Evolutionary conservation across 30 jellyfish, hydroid and myxozoan genomes (phyloP).

Genomic region (Mastigias papua): DNA sequence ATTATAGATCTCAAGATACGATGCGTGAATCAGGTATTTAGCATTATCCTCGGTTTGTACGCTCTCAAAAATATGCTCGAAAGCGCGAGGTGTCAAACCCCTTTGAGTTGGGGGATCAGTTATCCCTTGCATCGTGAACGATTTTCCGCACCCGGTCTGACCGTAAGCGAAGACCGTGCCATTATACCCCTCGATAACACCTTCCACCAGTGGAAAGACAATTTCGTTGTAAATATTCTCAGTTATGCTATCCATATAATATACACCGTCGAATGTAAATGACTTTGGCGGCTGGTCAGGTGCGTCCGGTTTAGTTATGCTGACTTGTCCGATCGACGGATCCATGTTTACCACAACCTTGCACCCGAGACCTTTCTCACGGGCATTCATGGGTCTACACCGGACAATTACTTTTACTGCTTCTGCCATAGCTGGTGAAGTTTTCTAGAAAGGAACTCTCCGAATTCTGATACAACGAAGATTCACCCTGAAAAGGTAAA

Average conservation of each 20-base stretch:
- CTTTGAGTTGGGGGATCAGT: constrained; percentile 98
- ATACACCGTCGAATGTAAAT: constrained; percentile 96
- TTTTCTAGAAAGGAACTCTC: neutral
- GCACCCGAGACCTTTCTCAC: constrained; percentile 89
- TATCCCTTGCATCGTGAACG: constrained; percentile 98
- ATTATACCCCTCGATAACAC: constrained; percentile 96
- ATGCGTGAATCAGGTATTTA: constrained; percentile 89
- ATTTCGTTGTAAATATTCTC: constrained; percentile 94
- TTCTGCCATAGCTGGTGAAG: constrained; percentile 73
- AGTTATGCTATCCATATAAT: constrained; percentile 87
- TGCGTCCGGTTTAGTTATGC: constrained; percentile 82
- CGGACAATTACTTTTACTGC: constrained; percentile 95
- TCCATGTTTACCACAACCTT: constrained; percentile 88
- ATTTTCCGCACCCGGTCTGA: constrained; percentile 98
- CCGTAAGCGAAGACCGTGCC: constrained; percentile 99
- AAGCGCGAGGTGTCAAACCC: constrained; percentile 98
- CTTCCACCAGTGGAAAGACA: constrained; percentile 94
- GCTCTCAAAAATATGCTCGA: constrained; percentile 98
- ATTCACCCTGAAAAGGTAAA: neutral
- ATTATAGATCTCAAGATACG: constrained; percentile 93
- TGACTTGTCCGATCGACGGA: constrained; percentile 87
- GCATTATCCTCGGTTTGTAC: constrained; percentile 94
- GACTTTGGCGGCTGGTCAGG: constrained; percentile 91
- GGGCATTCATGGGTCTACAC: constrained; percentile 90
- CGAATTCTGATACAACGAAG: neutral